Evolutionary conservation across 2,888 invertebrate species (phyloP).

Genomic region (Apoda limacodes): DNA sequence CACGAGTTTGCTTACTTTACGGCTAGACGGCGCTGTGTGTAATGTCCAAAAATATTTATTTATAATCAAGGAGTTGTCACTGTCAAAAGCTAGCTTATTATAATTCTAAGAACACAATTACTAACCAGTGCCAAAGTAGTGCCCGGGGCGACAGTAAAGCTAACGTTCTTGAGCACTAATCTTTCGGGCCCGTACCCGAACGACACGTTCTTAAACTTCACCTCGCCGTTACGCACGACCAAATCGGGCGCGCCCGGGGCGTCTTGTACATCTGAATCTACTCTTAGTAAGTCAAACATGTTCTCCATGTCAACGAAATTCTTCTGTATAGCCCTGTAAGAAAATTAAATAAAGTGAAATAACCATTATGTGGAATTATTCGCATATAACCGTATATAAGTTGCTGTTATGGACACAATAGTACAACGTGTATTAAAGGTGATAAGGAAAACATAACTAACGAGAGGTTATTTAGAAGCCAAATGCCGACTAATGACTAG

Average conservation of each 20-base stretch:
- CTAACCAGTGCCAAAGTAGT: conserved; percentile 84
- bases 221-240: conserved; percentile 74
- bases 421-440: no score
- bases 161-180: conserved; percentile 79
- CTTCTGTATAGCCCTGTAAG: conserved; percentile 91
- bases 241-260: conserved; percentile 82
- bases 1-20: no score
- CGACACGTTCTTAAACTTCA: conserved; percentile 91
- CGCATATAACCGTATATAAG: no score
- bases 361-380: no score
- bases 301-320: conserved; percentile 99
- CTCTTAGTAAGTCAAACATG: conserved; percentile 95
- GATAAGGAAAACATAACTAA: no score
- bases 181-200: conserved; percentile 90
- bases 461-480: no score
- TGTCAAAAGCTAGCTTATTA: not conserved
- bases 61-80: not conserved
- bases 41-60: not conserved
- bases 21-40: no score
- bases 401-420: no score
- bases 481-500: no score
- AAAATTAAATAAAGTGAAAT: no score
- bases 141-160: conserved; percentile 84
- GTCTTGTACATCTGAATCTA: conserved; percentile 89
- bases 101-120: conserved; percentile 13